Base-by-base conservation (phyloP, 2,888 invertebrate genomes). In the Cryptus armator region DNA sequence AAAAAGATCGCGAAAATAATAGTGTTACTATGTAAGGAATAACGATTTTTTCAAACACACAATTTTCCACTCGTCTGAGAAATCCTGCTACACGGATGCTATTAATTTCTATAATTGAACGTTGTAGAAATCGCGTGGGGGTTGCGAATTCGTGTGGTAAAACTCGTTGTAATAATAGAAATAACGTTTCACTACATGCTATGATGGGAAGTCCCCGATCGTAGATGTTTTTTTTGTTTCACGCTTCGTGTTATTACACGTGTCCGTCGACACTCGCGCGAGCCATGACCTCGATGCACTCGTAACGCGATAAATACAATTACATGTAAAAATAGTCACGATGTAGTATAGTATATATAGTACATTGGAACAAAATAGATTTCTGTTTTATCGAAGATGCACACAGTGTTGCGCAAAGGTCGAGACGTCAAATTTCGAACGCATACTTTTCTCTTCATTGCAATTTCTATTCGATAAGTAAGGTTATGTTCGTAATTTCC, bases 241-340 rank as follows among this genome's bases (percentile, higher is more conserved):
- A 44, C 43, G 29, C 48, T 75, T 44, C 24, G 24, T 43, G 37
- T 74, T 74, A n/a, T 32, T 59, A 56, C 32, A 71, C 64, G 51
- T 43, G 78, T 51, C 19, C n/a, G 51, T 44, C 37, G 67, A 46
- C 48, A 51, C 59, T 66, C 51, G 67, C 62, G 64, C 77, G 32
- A 62, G 62, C 43, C 70, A 29, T 83, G 82, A 83, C 77, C 77
- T 72, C 77, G 32, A n/a, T 72, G 59, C 77, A 64, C 77, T 70
- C 56, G 66, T n/a, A 71, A 51, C 67, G 67, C 66, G 82, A 72
- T 78, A 78, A 83, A 74, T 78, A 32, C 24, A 48, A 83, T 68
- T 78, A 32, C 24, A 48, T 59, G 68, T 44, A 71, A 46, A 72
- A 76, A 64, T 19, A 9, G 44, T 53, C 1, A 51, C 51, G 16